These are phyloP conservation scores for Heliconius melpomene DNA, from an alignment of 1,140 invertebrate genomes.

Conservation along the genomic window DNA sequence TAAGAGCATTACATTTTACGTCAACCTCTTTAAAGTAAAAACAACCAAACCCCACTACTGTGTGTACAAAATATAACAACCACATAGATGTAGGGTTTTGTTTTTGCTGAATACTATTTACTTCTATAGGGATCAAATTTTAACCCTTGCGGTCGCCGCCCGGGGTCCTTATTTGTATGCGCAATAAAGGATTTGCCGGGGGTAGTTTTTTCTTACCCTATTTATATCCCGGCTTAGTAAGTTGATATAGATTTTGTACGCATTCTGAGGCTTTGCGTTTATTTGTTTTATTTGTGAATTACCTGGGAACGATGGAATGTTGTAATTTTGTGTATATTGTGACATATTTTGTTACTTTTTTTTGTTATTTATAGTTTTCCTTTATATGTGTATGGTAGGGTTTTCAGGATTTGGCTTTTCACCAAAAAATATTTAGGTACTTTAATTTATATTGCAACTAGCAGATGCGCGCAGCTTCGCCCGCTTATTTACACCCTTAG, in stretches of 20 bases:
- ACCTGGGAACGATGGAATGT: background rate
- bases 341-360: too few species aligned
- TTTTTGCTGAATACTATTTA: slow-evolving; percentile 19
- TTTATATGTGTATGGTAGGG: too few species aligned
- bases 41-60: background rate
- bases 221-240: slow-evolving; percentile 17
- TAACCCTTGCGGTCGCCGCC: slow-evolving; percentile 16
- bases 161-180: slow-evolving; percentile 16
- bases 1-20: background rate
- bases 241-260: slow-evolving; percentile 13
- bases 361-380: background rate
- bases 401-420: too few species aligned
- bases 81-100: background rate
- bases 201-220: slow-evolving; percentile 10
- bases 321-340: background rate
- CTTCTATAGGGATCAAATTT: slow-evolving; percentile 15
- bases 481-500: too few species aligned
- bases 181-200: slow-evolving; percentile 16
- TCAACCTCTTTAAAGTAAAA: background rate
- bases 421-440: too few species aligned
- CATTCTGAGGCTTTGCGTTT: background rate
- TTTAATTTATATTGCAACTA: too few species aligned
- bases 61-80: background rate
- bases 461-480: too few species aligned
- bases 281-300: background rate